Percentiles rank a stretch among this genome's conserved stretches.
phyloP scores from a whole-genome alignment of 2,888 invertebrate species.

The Cataglyphis rosenhaueri region DNA sequence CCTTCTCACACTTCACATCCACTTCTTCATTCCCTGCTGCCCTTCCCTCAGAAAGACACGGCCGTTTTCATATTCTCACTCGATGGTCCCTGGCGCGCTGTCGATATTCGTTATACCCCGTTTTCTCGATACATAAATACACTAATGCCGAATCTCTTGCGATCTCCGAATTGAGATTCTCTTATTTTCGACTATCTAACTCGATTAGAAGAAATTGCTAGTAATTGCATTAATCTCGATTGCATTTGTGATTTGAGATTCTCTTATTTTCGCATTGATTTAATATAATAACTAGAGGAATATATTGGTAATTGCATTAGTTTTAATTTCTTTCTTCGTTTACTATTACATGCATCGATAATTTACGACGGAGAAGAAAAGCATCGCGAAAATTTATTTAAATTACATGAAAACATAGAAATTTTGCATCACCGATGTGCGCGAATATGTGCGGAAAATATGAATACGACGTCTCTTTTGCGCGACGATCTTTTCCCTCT shows the following conservation, averaged over 20 bases:
- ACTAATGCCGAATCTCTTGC: constrained; percentile 22
- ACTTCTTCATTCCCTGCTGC: constrained; percentile 21
- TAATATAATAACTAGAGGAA: neutral
- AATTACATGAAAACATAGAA: constrained; percentile 35
- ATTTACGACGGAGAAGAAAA: constrained; percentile 12
- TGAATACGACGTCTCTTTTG: constrained; percentile 10
- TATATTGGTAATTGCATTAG: constrained; percentile 28
- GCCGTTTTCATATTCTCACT: constrained; percentile 49
- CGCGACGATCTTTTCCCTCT: constrained; percentile 3
- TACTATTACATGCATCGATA: neutral
- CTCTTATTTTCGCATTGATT: neutral
- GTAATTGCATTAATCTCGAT: constrained; percentile 2
- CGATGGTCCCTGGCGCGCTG: constrained; percentile 40
- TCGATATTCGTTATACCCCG: constrained; percentile 28
- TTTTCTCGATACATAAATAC: constrained; percentile 23
- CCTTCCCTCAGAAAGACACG: constrained; percentile 38
- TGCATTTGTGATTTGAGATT: neutral
- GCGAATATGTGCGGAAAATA: constrained; percentile 40
- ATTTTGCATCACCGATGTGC: constrained; percentile 31
- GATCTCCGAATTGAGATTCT: constrained; percentile 16
- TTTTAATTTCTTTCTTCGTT: neutral
- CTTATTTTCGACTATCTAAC: constrained; percentile 11
- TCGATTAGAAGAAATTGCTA: constrained; percentile 8
- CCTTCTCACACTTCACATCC: constrained; percentile 20
- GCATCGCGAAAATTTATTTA: constrained; percentile 28